Evolutionary conservation across 2,888 invertebrate species (phyloP).

Genomic region (Nudaria mundana): DNA sequence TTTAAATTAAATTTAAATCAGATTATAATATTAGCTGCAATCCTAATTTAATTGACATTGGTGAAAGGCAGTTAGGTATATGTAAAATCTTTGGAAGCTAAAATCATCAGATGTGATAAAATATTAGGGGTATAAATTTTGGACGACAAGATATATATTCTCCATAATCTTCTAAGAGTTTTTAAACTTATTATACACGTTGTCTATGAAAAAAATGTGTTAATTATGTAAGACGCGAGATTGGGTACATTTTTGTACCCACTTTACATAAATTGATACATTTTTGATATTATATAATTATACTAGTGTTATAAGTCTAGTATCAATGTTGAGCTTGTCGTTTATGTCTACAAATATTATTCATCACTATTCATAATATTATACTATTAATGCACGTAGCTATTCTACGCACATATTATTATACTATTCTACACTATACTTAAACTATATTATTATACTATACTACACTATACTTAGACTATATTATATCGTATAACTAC

Average conservation of each 20-base stretch:
- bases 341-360: conserved; percentile 15
- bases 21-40: no score
- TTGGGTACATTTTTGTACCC: conserved; percentile 58
- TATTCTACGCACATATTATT: conserved; percentile 29
- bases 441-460: conserved; percentile 21
- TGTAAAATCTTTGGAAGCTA: no score
- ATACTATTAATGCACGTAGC: conserved; percentile 1
- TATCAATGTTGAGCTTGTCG: conserved; percentile 24
- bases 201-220: conserved; percentile 44
- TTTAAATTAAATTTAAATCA: no score
- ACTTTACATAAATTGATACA: conserved; percentile 57
- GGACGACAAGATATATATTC: conserved; percentile 14
- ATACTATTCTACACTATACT: conserved; percentile 21
- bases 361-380: conserved; percentile 22
- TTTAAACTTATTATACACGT: conserved; percentile 2
- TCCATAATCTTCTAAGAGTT: conserved; percentile 4
- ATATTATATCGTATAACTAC: no score
- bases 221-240: conserved; percentile 69
- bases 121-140: conserved; percentile 12
- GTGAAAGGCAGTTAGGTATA: no score
- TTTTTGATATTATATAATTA: conserved; percentile 36
- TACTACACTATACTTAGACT: conserved; percentile 18
- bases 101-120: conserved; percentile 9
- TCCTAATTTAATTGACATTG: no score
- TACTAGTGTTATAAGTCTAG: no score